Percentiles rank a stretch among this genome's conserved stretches.
phyloP scores from a whole-genome alignment of 2,113 vertebrate species.

The Chaetodon trifascialis region DNA sequence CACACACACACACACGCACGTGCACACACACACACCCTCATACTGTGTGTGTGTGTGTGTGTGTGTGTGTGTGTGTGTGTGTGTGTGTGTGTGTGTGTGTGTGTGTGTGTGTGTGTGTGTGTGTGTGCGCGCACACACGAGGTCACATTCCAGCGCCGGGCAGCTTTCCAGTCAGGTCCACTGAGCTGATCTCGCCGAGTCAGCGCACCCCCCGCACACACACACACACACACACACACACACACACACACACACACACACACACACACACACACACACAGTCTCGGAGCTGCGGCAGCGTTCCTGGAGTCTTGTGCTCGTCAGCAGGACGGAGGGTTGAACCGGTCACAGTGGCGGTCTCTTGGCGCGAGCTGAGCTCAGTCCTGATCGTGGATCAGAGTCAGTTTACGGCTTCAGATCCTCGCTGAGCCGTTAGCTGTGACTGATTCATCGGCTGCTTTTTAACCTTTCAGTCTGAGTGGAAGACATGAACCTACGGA shows the following conservation, averaged over 20 bases:
- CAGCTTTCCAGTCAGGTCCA: constrained; percentile 57
- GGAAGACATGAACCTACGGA: too few relatives aligned
- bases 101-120: too few relatives aligned
- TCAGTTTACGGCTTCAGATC: too few relatives aligned
- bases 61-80: neutral
- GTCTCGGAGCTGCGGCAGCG: constrained; percentile 36
- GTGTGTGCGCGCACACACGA: constrained; percentile 16
- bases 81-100: neutral
- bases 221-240: constrained; percentile 24
- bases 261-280: constrained; percentile 24
- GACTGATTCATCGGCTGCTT: too few relatives aligned
- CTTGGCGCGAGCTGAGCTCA: neutral
- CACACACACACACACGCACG: constrained; percentile 40
- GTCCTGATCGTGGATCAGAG: neutral
- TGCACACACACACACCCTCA: constrained; percentile 54
- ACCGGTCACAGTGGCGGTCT: constrained; percentile 21
- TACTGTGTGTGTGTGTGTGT: neutral
- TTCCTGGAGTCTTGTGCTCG: constrained; percentile 34
- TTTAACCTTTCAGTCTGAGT: too few relatives aligned
- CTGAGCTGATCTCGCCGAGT: constrained; percentile 30
- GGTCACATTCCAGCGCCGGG: constrained; percentile 66
- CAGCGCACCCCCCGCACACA: constrained; percentile 24
- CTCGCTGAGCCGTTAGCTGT: too few relatives aligned
- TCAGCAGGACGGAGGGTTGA: constrained; percentile 41
- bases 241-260: constrained; percentile 37